Percentiles rank a stretch among this genome's conserved stretches.
These are phyloP conservation scores for Anhinga anhinga DNA, from an alignment of 2,113 vertebrate species.

Conservation along the genomic window DNA sequence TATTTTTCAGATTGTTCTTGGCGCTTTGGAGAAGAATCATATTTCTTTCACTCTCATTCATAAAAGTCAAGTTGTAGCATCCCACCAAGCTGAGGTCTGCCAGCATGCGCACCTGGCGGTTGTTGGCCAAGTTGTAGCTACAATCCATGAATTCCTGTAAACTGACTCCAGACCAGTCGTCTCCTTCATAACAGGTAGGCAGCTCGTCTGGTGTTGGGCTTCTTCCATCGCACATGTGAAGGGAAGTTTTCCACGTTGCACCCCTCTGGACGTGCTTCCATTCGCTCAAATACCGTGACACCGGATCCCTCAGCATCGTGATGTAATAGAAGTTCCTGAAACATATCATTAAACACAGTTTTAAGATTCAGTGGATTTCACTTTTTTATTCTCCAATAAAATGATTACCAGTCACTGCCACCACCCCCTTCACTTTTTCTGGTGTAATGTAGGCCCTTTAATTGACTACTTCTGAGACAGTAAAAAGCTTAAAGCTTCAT, in stretches of 20 bases:
- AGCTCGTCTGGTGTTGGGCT: conserved; percentile 94
- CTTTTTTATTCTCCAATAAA: neutral
- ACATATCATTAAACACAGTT: conserved; percentile 63
- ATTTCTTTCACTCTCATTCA: conserved; percentile 91
- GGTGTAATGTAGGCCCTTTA: neutral
- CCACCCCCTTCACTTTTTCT: neutral
- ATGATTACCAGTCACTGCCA: fast-evolving
- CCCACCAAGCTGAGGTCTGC: conserved; percentile 96
- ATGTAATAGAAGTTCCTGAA: conserved; percentile 99
- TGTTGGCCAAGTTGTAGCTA: conserved; percentile 92
- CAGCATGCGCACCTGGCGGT: conserved; percentile 97
- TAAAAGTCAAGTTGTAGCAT: conserved; percentile 97
- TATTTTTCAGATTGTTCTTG: conserved; percentile 95
- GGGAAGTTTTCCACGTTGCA: conserved; percentile 96
- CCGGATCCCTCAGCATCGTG: conserved; percentile 96
- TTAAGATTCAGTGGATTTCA: neutral
- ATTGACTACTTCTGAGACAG: neutral
- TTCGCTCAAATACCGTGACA: conserved; percentile 96
- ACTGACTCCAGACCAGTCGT: conserved; percentile 95
- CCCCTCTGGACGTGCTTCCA: conserved; percentile 98
- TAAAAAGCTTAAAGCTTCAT: neutral
- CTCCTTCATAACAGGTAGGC: conserved; percentile 91
- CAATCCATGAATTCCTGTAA: conserved; percentile 94
- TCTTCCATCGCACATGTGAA: conserved; percentile 96
- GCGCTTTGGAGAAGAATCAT: conserved; percentile 90